These are phyloP conservation scores for Neofelis nebulosa DNA, from an alignment of 2,113 vertebrate species.

Conservation along the genomic window DNA sequence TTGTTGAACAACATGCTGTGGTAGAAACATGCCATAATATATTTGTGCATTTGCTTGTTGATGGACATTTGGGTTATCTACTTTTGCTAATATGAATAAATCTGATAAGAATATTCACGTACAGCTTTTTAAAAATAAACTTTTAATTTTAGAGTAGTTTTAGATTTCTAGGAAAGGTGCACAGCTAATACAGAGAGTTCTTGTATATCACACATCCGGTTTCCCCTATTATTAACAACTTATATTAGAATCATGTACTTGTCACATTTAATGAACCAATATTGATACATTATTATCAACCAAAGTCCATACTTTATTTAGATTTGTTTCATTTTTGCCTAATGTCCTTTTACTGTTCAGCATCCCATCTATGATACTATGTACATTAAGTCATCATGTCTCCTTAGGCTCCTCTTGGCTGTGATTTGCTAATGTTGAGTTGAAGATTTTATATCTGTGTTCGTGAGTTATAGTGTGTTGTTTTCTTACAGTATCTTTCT, in stretches of 20 bases:
- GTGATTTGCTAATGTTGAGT: not conserved
- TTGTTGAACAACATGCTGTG: not conserved
- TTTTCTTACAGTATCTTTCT: not conserved
- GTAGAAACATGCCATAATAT: not conserved
- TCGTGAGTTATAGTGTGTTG: not conserved
- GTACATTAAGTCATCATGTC: not conserved
- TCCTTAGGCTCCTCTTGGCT: not conserved
- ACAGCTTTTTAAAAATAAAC: constrained; percentile 12
- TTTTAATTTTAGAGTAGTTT: not conserved
- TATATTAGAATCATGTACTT: not conserved
- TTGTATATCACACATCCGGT: not conserved
- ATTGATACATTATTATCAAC: not conserved
- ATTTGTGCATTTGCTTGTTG: not conserved
- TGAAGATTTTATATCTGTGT: not conserved
- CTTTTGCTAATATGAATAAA: not conserved
- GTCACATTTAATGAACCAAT: not conserved
- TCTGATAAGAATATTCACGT: not conserved
- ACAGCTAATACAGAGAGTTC: not conserved
- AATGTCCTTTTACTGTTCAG: not conserved
- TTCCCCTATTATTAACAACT: not conserved
- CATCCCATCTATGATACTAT: not conserved
- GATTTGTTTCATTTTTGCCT: not conserved
- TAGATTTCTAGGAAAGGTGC: not conserved
- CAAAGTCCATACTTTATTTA: not conserved
- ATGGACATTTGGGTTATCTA: not conserved